A percentile compares a stretch with the other conserved stretches of the same genome.
Conservation (phyloP, 2,797 vertebrate genomes). For the Bryconaethiops microstoma region DNA sequence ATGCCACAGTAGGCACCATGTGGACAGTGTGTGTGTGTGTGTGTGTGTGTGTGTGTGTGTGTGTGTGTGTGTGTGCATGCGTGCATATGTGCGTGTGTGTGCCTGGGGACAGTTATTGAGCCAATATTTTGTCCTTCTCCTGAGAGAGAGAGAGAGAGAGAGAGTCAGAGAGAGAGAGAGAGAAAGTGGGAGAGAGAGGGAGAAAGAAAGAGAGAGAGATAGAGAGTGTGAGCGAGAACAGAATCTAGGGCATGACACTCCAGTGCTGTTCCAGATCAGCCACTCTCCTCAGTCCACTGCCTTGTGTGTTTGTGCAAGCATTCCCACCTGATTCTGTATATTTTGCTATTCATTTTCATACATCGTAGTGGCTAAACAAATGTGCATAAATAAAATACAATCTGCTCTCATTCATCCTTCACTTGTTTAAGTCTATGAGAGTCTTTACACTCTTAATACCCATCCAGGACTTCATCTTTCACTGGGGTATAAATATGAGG, state of each 20-base stretch:
- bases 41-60: conserved; percentile 30
- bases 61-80: conserved; percentile 16
- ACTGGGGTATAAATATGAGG: too few relatives aligned
- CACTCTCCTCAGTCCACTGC: conserved; percentile 12
- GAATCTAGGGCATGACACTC: conserved; percentile 47
- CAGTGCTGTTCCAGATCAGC: conserved; percentile 37
- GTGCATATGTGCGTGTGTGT: neutral
- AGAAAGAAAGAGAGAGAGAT: neutral
- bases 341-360: neutral
- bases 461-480: too few relatives aligned
- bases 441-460: too few relatives aligned
- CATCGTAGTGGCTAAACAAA: too few relatives aligned
- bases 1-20: conserved; percentile 46
- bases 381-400: too few relatives aligned
- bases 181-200: neutral
- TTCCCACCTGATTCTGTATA: neutral
- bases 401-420: too few relatives aligned
- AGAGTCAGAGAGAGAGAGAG: conserved; percentile 2
- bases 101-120: conserved; percentile 54
- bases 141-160: conserved; percentile 24
- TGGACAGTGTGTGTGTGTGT: conserved; percentile 17
- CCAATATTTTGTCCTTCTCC: conserved; percentile 38
- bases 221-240: neutral
- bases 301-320: neutral
- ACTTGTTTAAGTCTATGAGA: too few relatives aligned